Percentiles rank a stretch among this genome's conserved stretches.
phyloP scores from a whole-genome alignment of 2,113 vertebrate species.

The Australoheros scitulus region DNA sequence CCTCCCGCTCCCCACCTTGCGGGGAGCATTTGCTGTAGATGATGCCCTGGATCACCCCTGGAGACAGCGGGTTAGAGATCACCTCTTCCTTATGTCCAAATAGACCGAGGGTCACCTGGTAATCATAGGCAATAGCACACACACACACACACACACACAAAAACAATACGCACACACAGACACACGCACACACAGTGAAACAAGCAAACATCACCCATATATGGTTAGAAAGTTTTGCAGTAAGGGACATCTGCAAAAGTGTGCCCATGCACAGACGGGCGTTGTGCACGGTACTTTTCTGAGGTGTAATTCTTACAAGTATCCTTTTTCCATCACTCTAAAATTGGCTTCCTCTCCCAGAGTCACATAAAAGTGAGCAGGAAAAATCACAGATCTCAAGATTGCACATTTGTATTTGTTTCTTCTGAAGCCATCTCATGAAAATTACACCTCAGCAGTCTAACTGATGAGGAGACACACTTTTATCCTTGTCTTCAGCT shows the following conservation, averaged over 20 bases:
- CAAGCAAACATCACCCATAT: background rate
- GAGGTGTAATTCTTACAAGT: constrained; percentile 17
- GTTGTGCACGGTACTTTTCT: background rate
- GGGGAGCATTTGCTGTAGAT: constrained; percentile 91
- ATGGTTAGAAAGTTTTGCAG: constrained; percentile 3
- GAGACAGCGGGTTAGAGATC: constrained; percentile 97
- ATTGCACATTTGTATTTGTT: constrained; percentile 48
- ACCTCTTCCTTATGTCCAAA: constrained; percentile 96
- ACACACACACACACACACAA: background rate
- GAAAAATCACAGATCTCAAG: constrained; percentile 32
- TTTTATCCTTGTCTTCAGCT: constrained; percentile 36
- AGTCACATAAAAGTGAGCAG: constrained; percentile 32
- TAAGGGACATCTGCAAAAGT: background rate
- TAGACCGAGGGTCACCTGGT: constrained; percentile 92
- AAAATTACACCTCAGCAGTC: constrained; percentile 59
- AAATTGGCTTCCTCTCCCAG: constrained; percentile 57
- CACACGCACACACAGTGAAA: background rate
- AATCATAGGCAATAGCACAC: background rate
- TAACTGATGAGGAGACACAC: constrained; percentile 37
- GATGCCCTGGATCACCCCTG: constrained; percentile 93
- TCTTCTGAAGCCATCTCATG: constrained; percentile 44
- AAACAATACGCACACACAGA: rapidly evolving
- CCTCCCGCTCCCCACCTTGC: constrained; percentile 87
- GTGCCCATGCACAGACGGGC: background rate
- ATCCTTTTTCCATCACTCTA: constrained; percentile 32